Percentiles rank a stretch among this genome's conserved stretches.
These are phyloP conservation scores for Schmidtea mediterranea DNA, from an alignment of 1,140 invertebrate species.

Conservation along the genomic window DNA sequence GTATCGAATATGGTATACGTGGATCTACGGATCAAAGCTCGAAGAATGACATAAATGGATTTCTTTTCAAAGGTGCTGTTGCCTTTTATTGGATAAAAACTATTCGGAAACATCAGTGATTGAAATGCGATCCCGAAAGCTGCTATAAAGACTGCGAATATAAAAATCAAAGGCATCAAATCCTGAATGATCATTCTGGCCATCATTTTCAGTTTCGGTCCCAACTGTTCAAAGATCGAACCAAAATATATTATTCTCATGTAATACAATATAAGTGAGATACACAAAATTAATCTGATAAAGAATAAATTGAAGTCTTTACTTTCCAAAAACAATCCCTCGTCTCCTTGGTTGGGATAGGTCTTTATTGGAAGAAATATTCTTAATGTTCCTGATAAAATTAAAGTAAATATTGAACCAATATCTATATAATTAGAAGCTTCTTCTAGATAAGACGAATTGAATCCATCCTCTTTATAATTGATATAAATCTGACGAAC, in stretches of 20 bases:
- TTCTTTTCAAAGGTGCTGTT: too few relatives aligned
- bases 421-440: background rate
- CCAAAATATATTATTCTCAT: background rate
- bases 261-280: background rate
- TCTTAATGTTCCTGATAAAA: background rate
- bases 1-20: too few relatives aligned
- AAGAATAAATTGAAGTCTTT: too few relatives aligned
- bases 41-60: too few relatives aligned
- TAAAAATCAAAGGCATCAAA: constrained; percentile 3
- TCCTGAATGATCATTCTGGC: background rate
- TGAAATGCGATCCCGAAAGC: background rate
- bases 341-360: too few relatives aligned
- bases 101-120: constrained; percentile 4
- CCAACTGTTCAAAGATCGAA: background rate
- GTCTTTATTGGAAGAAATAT: too few relatives aligned
- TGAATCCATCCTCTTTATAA: background rate
- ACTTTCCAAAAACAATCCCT: too few relatives aligned
- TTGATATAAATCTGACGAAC: background rate
- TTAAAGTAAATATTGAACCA: background rate
- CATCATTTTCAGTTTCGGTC: constrained; percentile 4
- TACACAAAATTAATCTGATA: background rate
- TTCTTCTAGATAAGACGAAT: background rate
- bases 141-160: background rate
- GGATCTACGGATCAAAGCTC: too few relatives aligned
- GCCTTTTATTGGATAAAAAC: background rate